Evolutionary conservation across 2,113 vertebrate genomes (phyloP).

Genomic region (Ia io): DNA sequence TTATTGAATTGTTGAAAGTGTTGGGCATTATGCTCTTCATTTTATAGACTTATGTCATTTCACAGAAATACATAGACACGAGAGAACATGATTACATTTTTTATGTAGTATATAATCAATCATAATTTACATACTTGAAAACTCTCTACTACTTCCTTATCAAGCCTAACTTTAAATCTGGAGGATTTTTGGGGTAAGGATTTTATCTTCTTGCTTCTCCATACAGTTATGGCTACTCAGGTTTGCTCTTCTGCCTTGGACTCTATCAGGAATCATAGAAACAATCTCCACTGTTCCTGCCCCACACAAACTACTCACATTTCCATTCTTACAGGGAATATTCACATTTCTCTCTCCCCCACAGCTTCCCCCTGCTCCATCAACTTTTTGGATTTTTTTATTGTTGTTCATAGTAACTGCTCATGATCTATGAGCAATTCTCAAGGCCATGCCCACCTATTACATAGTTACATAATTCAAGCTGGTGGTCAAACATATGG

Average conservation of each 20-base stretch:
- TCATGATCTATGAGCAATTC: neutral
- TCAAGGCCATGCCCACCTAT: neutral
- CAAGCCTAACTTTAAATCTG: neutral
- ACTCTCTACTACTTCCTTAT: neutral
- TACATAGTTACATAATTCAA: neutral
- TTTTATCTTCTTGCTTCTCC: neutral
- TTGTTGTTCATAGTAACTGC: neutral
- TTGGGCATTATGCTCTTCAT: neutral
- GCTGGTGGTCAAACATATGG: neutral
- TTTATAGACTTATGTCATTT: neutral
- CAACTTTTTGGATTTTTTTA: neutral
- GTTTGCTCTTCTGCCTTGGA: neutral
- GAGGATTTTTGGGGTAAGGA: neutral
- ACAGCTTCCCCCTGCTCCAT: neutral
- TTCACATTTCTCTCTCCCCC: neutral
- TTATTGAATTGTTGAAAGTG: neutral
- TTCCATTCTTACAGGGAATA: neutral
- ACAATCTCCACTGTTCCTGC: too few relatives aligned
- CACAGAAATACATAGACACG: neutral
- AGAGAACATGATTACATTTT: neutral
- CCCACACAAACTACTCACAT: accelerated
- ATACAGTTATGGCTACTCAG: accelerated
- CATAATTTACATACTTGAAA: neutral
- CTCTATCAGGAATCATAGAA: neutral
- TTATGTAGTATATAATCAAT: neutral